Evolutionary conservation across 2,797 vertebrate genomes (phyloP).

Genomic region (Chloroceryle inda): DNA sequence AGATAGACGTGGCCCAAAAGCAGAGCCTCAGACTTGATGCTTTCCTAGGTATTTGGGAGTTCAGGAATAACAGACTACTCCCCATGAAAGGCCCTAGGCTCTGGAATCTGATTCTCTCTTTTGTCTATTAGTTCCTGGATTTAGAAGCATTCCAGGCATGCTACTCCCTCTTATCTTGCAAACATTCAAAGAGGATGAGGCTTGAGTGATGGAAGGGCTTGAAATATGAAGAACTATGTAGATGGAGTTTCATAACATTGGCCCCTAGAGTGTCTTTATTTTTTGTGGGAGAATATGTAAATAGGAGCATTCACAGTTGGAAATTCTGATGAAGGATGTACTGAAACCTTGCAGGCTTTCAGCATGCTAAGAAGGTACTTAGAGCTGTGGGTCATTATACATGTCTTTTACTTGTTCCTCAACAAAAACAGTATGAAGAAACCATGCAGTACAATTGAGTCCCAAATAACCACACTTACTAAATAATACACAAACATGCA

Average conservation of each 20-base stretch:
- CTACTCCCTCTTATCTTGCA: neutral
- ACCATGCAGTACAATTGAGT: neutral
- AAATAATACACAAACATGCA: conserved; percentile 13
- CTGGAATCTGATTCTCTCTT: neutral
- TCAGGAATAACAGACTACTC: neutral
- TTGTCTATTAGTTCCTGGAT: neutral
- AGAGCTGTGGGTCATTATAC: neutral
- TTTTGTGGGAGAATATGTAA: neutral
- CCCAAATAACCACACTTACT: neutral
- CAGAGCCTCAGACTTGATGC: neutral
- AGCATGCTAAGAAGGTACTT: neutral
- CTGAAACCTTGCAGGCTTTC: neutral
- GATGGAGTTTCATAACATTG: neutral
- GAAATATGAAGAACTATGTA: neutral
- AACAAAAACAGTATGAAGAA: neutral
- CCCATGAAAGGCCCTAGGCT: neutral
- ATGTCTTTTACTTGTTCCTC: neutral
- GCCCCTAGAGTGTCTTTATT: neutral
- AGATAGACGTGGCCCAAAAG: neutral
- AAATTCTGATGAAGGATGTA: neutral
- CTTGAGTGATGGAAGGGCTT: neutral
- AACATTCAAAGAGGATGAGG: neutral
- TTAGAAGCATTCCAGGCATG: neutral
- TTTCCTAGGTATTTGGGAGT: neutral
- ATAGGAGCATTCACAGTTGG: neutral